Base-by-base conservation (phyloP, 2,113 vertebrate species). In the Aldabrachelys gigantea region DNA sequence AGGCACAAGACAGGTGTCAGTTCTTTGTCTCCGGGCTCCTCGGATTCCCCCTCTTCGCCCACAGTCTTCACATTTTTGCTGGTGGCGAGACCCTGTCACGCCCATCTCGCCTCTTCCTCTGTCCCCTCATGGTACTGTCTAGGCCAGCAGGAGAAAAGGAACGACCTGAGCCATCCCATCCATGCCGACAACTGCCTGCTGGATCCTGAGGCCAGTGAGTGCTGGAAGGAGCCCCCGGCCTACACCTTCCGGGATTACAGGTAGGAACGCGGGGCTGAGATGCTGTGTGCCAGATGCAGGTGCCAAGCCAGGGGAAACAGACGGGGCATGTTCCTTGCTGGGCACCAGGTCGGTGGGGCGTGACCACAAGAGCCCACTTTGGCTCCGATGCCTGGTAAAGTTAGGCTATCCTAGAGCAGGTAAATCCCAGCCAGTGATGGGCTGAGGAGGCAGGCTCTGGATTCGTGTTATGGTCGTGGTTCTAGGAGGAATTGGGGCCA, bases 161-260 rank as follows among this genome's bases (percentile, higher is more conserved):
- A 98, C 10, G 99, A 99, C 97, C 98, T 99, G 85, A 99, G 99
- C 91, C 99, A 99, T 91, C 99, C 99, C 76, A 99, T 99, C 96
- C 99, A 99, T 0, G 99, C 99, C 3, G 99, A 99, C 96, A 99
- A 99, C 97, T 99, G 99, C 95, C 98, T 99, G 41, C 95, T 99
- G 96, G 99, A 99, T 94, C 99, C 99, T 0, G 99, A 99, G 87
- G 99, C 99, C 96, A 99, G 99, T 0, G 99, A 99, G 89, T 99
- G 99, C 97, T 99, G 99, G 99, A 99, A 99, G 95, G 99, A 99
- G 57, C 98, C 99, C 22, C 99, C 99, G 2, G 99, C 99, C 1
- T 99, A 99, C 94, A 99, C 99, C 2, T 99, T 99, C 94, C 98
- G 99, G 95, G 99, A 99, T 95, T 99, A 99, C 93, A 99, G 99